Conservation (phyloP, 2,797 vertebrate genomes). For the Parambassis ranga region DNA sequence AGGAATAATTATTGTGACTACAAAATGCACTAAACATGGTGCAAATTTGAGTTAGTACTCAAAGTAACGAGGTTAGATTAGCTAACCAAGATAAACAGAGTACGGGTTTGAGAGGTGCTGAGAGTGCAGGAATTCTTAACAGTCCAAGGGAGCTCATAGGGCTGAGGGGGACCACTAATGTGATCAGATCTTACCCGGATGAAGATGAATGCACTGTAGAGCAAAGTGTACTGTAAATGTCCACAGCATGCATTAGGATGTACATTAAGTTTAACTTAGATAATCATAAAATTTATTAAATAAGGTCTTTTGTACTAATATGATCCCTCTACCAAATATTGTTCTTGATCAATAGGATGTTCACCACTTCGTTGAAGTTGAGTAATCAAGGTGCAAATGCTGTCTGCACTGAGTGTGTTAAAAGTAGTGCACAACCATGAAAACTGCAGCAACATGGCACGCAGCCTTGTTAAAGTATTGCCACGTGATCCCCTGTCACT, state of each 20-base stretch:
- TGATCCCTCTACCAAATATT: too few relatives aligned
- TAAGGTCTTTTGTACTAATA: too few relatives aligned
- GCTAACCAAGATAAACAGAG: not conserved
- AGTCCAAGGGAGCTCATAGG: not conserved
- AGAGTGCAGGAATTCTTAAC: not conserved
- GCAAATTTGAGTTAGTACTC: not conserved
- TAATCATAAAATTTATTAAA: too few relatives aligned
- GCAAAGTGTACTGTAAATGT: not conserved
- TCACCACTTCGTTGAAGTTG: not conserved
- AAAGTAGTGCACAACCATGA: not conserved
- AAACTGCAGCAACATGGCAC: not conserved
- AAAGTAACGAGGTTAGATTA: not conserved
- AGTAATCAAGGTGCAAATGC: constrained; percentile 9
- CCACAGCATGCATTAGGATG: constrained; percentile 6
- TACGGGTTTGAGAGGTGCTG: not conserved
- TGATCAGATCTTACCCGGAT: not conserved
- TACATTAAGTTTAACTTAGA: too few relatives aligned
- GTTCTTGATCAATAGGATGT: too few relatives aligned
- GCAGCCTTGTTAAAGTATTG: not conserved
- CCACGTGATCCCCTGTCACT: not conserved
- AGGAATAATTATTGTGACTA: not conserved
- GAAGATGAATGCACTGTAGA: constrained; percentile 14
- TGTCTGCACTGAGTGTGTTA: not conserved
- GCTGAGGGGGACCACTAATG: not conserved
- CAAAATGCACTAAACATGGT: not conserved